Base-by-base conservation (phyloP, 2,113 vertebrate species). In the Brachypodius melanocephalos region DNA sequence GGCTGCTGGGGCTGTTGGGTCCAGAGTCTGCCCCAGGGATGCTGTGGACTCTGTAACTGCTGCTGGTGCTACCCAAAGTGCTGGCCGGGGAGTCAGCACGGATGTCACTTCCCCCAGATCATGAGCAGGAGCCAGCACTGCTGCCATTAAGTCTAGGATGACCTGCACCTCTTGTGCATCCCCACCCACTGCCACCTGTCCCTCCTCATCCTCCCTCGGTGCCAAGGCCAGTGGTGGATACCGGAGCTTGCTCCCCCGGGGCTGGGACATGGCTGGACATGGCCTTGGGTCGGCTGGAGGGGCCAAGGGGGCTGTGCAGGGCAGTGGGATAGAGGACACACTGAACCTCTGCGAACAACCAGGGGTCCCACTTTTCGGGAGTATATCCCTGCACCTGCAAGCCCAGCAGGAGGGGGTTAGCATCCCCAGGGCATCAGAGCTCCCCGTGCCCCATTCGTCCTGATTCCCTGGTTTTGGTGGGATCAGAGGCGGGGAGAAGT, bases 31-130 rank as follows among this genome's bases (percentile, higher is more conserved):
- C 40, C 26, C 43, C 40, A 17, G 54, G 10, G 51, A 4, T 48
- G n/a, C 55, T 0, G 0, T 87, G 69, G 49, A 10, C 31, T 84
- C 49, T 1, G 0, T 31, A 84, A 43, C 26, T 49, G 29, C 80
- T 76, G 68, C 61, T 80, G 55, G 26, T 75, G 29, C 26, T 57
- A 17, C 38, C 17, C 25, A 12, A 45, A 54, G 14, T 2, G 1
- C 36, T 31, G 40, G 15, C 16, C 6, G 7, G 12, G n/a, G 22
- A 1, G 2, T 80, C 48, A 58, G 28, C 5, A 3, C 0, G 2
- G 34, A 2, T 10, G 2, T 75, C 6, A 12, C 62, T 49, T n/a
- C 15, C 15, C 3, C 7, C 5, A 6, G 26, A 43, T 14, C 1
- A 0, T 10, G 36, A 68, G 48, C 42, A n/a, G 16, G 12, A 81